phyloP scores from a whole-genome alignment of 2,888 invertebrate species.

The Agrypnus murinus region DNA sequence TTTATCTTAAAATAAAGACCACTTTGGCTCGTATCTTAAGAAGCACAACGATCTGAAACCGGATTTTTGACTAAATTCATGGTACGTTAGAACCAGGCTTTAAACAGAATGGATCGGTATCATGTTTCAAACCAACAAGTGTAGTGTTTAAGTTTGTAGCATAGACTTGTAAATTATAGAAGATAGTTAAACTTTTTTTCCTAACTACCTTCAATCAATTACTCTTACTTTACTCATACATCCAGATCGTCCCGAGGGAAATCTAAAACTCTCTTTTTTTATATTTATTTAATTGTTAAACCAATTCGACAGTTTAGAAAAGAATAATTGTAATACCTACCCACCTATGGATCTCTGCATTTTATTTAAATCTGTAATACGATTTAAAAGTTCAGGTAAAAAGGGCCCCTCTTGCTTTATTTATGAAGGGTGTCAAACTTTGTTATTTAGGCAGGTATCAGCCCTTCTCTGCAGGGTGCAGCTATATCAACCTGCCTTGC shows the following conservation, averaged over 20 bases:
- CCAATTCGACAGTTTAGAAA: too few species aligned
- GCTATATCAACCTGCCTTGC: conserved; percentile 45
- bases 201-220: too few species aligned
- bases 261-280: background rate
- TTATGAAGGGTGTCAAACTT: conserved; percentile 55
- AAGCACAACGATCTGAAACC: conserved; percentile 56
- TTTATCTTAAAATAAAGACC: conserved; percentile 38
- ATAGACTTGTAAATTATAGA: conserved; percentile 48
- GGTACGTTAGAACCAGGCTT: conserved; percentile 55
- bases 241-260: background rate
- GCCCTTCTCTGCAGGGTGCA: conserved; percentile 53
- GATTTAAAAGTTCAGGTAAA: conserved; percentile 33
- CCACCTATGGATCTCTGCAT: conserved; percentile 10
- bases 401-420: conserved; percentile 47
- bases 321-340: background rate
- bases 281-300: too few species aligned
- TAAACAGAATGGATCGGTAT: conserved; percentile 58
- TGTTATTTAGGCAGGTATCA: conserved; percentile 52
- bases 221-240: conserved; percentile 1
- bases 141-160: conserved; percentile 54
- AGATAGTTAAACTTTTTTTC: too few species aligned
- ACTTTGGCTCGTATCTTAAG: conserved; percentile 43
- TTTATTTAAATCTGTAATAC: conserved; percentile 27
- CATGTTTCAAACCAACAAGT: conserved; percentile 57
- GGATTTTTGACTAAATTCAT: conserved; percentile 59